Conservation (phyloP, 1,140 invertebrate genomes). For the Phymastichus coffea region DNA sequence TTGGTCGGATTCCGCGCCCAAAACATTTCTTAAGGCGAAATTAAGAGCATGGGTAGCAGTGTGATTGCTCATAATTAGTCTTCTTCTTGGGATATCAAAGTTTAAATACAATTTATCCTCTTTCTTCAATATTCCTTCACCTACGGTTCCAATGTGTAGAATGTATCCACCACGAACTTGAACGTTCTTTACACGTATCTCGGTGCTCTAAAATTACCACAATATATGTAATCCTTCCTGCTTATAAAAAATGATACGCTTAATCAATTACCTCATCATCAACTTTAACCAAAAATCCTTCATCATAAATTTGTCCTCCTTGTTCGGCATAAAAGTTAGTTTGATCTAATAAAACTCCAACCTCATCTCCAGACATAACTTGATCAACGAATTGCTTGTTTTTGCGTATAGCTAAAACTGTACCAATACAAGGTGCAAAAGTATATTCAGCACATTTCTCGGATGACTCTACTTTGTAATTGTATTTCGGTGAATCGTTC, state of each 20-base stretch:
- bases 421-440: slow-evolving; percentile 67
- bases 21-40: slow-evolving; percentile 85
- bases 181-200: slow-evolving; percentile 92
- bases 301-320: slow-evolving; percentile 98
- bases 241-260: not conserved
- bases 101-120: slow-evolving; percentile 84
- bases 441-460: slow-evolving; percentile 70
- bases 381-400: slow-evolving; percentile 86
- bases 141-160: slow-evolving; percentile 81
- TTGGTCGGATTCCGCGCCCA: slow-evolving; percentile 92
- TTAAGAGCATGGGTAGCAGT: slow-evolving; percentile 98
- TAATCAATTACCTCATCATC: slow-evolving; percentile 68
- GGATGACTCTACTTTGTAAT: slow-evolving; percentile 70
- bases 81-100: slow-evolving; percentile 81
- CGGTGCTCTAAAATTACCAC: slow-evolving; percentile 60
- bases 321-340: slow-evolving; percentile 98
- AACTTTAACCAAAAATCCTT: slow-evolving; percentile 89
- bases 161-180: slow-evolving; percentile 96
- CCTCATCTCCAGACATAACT: slow-evolving; percentile 82
- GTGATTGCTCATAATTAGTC: slow-evolving; percentile 97
- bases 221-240: slow-evolving; percentile 19
- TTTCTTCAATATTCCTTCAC: slow-evolving; percentile 81
- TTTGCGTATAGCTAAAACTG: slow-evolving; percentile 70
- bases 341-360: slow-evolving; percentile 88
- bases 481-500: slow-evolving; percentile 91